Base-by-base conservation (phyloP, 2,797 vertebrate species). In the Furcifer pardalis region DNA sequence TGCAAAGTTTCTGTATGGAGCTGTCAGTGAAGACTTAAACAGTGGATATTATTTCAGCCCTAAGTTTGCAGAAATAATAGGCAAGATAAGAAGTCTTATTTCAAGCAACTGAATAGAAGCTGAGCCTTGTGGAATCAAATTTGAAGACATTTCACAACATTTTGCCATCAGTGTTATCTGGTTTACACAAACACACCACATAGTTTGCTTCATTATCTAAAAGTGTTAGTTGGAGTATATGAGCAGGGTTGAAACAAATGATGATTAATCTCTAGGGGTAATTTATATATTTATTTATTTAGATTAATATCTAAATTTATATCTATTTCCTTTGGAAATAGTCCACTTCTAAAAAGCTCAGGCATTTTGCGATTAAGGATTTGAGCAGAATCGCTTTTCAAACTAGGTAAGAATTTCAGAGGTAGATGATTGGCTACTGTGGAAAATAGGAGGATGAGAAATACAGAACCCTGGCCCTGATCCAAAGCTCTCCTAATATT, bases 251-350 rank as follows among this genome's bases (percentile, higher is more conserved):
- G n/a, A 72, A 78, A 69, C 15, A 7, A 89, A 72, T n/a, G 1
- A 37, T 86, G 27, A 87, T 68, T 85, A 76, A 79, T 75, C 86
- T 82, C 84, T 71, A 79, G 49, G 74, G 44, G 84, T 86, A 91
- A 75, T 86, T n/a, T n/a, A n/a, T n/a, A n/a, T n/a, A n/a, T n/a
- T n/a, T n/a, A n/a, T n/a, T n/a, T n/a, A n/a, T n/a, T n/a, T n/a
- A n/a, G n/a, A n/a, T n/a, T n/a, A n/a, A n/a, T n/a, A n/a, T n/a
- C n/a, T n/a, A n/a, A n/a, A n/a, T n/a, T n/a, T n/a, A n/a, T n/a
- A n/a, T n/a, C n/a, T n/a, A n/a, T n/a, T n/a, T 10, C 52, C 49
- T 62, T 63, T 84, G 56, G 79, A 82, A 84, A 73, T 73, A 83
- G 27, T 60, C 66, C 56, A 30, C 7, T 60, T 71, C 69, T 37